These are phyloP conservation scores for Gadus macrocephalus DNA, from an alignment of 2,113 vertebrate genomes.

Conservation along the genomic window DNA sequence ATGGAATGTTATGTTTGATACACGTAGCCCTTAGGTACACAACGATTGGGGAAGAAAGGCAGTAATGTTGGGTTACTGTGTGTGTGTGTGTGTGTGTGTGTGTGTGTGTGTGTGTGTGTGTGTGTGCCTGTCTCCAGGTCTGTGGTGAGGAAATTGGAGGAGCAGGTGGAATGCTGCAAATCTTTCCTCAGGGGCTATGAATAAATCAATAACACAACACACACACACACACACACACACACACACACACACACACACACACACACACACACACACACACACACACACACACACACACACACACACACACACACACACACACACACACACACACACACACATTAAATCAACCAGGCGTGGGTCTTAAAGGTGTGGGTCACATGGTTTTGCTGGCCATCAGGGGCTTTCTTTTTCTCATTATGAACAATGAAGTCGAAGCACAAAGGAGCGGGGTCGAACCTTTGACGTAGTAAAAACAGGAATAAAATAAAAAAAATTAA, in stretches of 20 bases:
- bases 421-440: slow-evolving; percentile 26
- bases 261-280: slow-evolving; percentile 36
- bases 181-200: slow-evolving; percentile 41
- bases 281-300: slow-evolving; percentile 22
- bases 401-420: slow-evolving; percentile 46
- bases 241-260: slow-evolving; percentile 35
- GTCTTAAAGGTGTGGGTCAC: slow-evolving; percentile 31
- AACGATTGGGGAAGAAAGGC: neutral
- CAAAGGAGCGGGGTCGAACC: slow-evolving; percentile 1
- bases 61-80: slow-evolving; percentile 14
- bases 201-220: slow-evolving; percentile 54
- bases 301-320: neutral
- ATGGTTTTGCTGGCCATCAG: slow-evolving; percentile 11
- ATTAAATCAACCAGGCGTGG: slow-evolving; percentile 26
- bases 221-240: slow-evolving; percentile 7
- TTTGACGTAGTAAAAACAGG: neutral
- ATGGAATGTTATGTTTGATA: too few relatives aligned
- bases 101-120: slow-evolving; percentile 2
- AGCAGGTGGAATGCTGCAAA: slow-evolving; percentile 63
- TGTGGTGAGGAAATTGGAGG: slow-evolving; percentile 45
- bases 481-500: neutral
- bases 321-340: slow-evolving; percentile 31
- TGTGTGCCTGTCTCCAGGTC: slow-evolving; percentile 20
- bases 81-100: slow-evolving; percentile 14
- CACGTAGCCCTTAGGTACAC: too few relatives aligned